Conservation (phyloP, 2,797 vertebrate genomes). For the Intellagama lesueurii region DNA sequence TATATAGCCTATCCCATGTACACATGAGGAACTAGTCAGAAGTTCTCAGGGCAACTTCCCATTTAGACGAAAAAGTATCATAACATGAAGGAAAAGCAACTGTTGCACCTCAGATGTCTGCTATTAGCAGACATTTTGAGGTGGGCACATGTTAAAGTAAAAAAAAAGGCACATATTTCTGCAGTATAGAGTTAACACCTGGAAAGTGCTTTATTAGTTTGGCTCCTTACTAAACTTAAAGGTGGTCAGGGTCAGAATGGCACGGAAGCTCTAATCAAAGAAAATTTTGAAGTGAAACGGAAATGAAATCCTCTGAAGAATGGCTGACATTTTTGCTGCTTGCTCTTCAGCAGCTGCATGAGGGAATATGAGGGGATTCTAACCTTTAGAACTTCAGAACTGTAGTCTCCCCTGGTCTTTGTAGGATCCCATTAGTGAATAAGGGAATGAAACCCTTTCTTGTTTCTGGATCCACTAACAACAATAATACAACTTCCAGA, state of each 20-base stretch:
- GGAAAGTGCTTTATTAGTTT: slow-evolving; percentile 36
- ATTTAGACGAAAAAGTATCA: slow-evolving; percentile 4
- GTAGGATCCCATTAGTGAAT: background rate
- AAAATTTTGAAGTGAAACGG: background rate
- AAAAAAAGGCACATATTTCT: slow-evolving; percentile 16
- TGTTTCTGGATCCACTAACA: background rate
- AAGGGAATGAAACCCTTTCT: background rate
- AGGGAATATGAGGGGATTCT: background rate
- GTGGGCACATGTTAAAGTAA: slow-evolving; percentile 38
- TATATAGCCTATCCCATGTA: background rate
- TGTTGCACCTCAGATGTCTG: slow-evolving; percentile 27
- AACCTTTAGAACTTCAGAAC: background rate
- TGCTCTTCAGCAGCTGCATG: background rate
- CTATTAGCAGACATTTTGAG: slow-evolving; percentile 34
- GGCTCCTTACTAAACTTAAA: slow-evolving; percentile 49
- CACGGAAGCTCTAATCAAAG: slow-evolving; percentile 18
- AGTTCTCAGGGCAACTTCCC: slow-evolving; percentile 20
- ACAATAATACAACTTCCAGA: background rate
- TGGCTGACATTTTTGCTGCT: slow-evolving; percentile 44
- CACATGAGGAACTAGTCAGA: slow-evolving; percentile 26
- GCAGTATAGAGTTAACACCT: slow-evolving; percentile 41
- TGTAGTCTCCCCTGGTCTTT: background rate
- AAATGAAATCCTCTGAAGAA: slow-evolving; percentile 42
- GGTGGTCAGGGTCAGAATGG: slow-evolving; percentile 44
- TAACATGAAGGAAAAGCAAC: slow-evolving; percentile 46